These are phyloP conservation scores for Saccostrea glomerata DNA, from an alignment of 1,140 invertebrate genomes.

Conservation along the genomic window DNA sequence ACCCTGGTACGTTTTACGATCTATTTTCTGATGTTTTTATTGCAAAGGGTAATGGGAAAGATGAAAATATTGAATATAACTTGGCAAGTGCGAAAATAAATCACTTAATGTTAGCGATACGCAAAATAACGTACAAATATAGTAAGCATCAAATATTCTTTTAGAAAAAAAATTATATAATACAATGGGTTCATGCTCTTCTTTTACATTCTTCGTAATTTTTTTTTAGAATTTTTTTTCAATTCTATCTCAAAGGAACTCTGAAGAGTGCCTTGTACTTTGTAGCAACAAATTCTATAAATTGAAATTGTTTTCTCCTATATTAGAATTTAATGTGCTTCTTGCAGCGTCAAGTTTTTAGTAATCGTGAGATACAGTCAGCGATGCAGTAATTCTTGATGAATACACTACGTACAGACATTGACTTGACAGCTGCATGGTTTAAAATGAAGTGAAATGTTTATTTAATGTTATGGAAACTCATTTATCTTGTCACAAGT, in stretches of 20 bases:
- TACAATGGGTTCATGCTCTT: no score
- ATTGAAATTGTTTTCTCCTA: no score
- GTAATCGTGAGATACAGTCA: background rate
- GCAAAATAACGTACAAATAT: background rate
- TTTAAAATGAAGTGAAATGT: constrained; percentile 21
- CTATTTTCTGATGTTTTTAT: background rate
- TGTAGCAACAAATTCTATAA: no score
- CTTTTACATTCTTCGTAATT: no score
- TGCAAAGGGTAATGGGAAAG: constrained; percentile 3
- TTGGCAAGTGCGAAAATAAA: background rate
- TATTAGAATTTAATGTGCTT: no score
- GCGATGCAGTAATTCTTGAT: background rate
- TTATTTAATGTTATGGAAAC: background rate
- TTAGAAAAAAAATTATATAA: no score
- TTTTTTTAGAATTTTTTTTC: no score
- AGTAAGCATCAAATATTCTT: no score
- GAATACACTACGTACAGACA: background rate
- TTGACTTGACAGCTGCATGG: background rate
- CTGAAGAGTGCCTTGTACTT: no score
- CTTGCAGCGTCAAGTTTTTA: no score
- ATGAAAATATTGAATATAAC: constrained; percentile 14
- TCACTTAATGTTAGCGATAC: background rate
- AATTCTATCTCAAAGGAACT: no score
- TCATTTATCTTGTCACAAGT: constrained; percentile 15
- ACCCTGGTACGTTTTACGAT: background rate